phyloP scores from a whole-genome alignment of 2,888 invertebrate genomes.

The Protodeltote pygarga region DNA sequence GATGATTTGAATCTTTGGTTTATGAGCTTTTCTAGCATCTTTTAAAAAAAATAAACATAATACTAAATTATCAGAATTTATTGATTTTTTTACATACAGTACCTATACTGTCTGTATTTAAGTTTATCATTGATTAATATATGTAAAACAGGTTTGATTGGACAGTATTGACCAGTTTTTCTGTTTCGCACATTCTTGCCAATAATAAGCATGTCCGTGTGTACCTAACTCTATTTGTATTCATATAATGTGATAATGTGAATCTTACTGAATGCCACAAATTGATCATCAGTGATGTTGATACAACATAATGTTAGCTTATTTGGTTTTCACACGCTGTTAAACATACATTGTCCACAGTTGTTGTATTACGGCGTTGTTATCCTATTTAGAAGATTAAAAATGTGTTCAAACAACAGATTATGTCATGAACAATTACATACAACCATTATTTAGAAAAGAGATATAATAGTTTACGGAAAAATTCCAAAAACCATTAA shows the following conservation, averaged over 20 bases:
- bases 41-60: background rate
- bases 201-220: conserved; percentile 17
- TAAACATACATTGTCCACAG: conserved; percentile 17
- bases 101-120: background rate
- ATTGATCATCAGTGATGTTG: conserved; percentile 26
- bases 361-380: background rate
- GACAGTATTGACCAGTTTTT: conserved; percentile 1
- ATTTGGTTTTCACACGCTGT: conserved; percentile 38
- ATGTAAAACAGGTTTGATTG: conserved; percentile 21
- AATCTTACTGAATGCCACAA: conserved; percentile 17
- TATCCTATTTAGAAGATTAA: conserved; percentile 3
- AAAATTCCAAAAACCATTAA: conserved; percentile 7
- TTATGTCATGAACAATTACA: conserved; percentile 11
- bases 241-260: conserved; percentile 12
- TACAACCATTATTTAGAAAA: conserved; percentile 10
- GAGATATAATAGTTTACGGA: no score
- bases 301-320: conserved; percentile 10
- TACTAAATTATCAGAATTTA: conserved; percentile 1
- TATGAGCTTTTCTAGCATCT: background rate
- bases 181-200: conserved; percentile 23
- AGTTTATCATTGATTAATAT: background rate
- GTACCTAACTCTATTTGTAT: conserved; percentile 5
- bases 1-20: no score
- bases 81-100: background rate
- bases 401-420: conserved; percentile 4